Base-by-base conservation (phyloP, 2,888 invertebrate species). In the Trachelus troglodyta region DNA sequence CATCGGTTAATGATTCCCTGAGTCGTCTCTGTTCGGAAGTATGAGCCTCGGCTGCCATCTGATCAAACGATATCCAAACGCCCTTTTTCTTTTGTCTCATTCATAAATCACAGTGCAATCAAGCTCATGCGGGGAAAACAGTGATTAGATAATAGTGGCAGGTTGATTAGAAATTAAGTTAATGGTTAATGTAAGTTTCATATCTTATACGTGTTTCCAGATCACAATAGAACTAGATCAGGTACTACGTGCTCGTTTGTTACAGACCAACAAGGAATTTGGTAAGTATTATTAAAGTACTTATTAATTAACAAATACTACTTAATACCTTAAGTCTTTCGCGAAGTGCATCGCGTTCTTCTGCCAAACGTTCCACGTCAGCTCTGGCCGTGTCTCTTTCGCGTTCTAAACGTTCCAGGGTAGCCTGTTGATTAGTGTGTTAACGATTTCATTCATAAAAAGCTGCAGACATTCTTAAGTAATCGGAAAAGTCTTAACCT, bases 281-380 rank as follows among this genome's bases (percentile, higher is more conserved):
- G 37, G 35, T 75, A 77, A 79, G 69, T 76, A 30, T 31, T 35
- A 68, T 56, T 15, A 12, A 75, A 69, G 34, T 74, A n/a, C 30
- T 34, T 74, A 9, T 37, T 23, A 9, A n/a, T 9, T 34, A 74
- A 11, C 23, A 56, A 56, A 23, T 56, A 23, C 23, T n/a, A 76
- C 15, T 75, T 74, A 87, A 86, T 89, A 93, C 93, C 89, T 94
- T 92, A 1, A 95, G 90, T 87, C 93, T 93, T 81, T 94, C 93
- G 37, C 93, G 92, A 12, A 95, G 87, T 0, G 93, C 92, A 85
- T 94, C 93, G 69, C 94, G 92, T 88, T 95, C 95, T 84, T 93
- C 93, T 81, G 94, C 93, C n/a, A 94, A 85, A 68, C 94, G 92
- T 79, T 93, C 92, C 12, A 94, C 89, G 82, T 95, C 94, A 0